A percentile compares a stretch with the other conserved stretches of the same genome.
These are phyloP conservation scores for Eupithecia abbreviata DNA, from an alignment of 2,888 invertebrate species.

Conservation along the genomic window DNA sequence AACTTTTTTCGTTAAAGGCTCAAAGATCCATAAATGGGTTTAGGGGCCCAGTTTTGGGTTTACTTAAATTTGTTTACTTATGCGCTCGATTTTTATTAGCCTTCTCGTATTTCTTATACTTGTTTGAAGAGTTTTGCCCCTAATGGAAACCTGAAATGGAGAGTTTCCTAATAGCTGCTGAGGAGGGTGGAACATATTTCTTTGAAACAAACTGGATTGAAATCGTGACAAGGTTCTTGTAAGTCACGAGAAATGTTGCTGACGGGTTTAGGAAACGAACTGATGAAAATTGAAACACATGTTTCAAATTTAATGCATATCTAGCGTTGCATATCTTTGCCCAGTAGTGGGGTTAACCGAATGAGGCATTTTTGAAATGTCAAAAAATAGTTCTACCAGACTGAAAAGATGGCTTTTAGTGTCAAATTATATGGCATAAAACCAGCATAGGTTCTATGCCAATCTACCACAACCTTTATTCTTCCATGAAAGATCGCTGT, in stretches of 20 bases:
- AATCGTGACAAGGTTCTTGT: slow-evolving; percentile 5
- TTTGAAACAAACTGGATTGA: slow-evolving; percentile 8
- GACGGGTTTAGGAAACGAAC: not conserved
- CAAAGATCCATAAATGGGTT: slow-evolving; percentile 75
- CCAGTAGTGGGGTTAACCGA: not conserved
- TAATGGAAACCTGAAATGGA: slow-evolving; percentile 35
- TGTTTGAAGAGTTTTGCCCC: slow-evolving; percentile 38
- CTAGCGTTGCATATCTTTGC: not conserved
- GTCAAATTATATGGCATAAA: no score
- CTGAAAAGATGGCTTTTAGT: no score
- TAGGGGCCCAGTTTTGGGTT: slow-evolving; percentile 59
- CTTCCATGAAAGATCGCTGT: no score
- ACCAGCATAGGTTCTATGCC: no score
- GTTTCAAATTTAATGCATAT: no score
- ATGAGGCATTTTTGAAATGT: no score
- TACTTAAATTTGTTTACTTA: slow-evolving; percentile 63
- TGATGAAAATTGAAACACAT: not conserved
- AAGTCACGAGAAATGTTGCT: not conserved
- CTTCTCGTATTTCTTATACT: slow-evolving; percentile 46
- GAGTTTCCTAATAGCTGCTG: slow-evolving; percentile 27
- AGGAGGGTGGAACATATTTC: slow-evolving; percentile 15
- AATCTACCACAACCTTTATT: no score
- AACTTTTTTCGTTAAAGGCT: slow-evolving; percentile 78
- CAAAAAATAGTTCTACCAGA: no score
- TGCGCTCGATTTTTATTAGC: slow-evolving; percentile 57